Conservation (phyloP, 2,888 invertebrate species). For the Thecophora atra region DNA sequence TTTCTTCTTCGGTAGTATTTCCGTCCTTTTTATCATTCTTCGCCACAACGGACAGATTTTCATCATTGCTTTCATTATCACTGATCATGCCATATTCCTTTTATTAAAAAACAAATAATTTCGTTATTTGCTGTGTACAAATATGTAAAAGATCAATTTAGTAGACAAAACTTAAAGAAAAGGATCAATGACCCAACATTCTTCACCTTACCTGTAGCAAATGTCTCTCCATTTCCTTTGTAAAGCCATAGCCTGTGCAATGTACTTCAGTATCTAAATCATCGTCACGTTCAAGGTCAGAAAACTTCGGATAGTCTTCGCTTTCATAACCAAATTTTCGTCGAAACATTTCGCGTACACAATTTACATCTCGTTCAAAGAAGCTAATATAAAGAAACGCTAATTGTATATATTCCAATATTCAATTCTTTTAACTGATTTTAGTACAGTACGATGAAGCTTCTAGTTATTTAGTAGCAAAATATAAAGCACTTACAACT, state of each 20-base stretch:
- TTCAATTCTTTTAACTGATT: not conserved
- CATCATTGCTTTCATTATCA: constrained; percentile 59
- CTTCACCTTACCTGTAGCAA: constrained; percentile 68
- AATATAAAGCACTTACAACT: constrained; percentile 71
- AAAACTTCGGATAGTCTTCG: constrained; percentile 79
- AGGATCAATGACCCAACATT: too few species aligned
- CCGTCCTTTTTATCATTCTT: constrained; percentile 51
- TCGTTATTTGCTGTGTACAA: too few species aligned
- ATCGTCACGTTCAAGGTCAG: constrained; percentile 80
- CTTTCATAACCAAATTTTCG: constrained; percentile 90
- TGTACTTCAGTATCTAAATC: constrained; percentile 87
- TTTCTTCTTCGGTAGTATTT: constrained; percentile 52
- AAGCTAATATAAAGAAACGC: too few species aligned
- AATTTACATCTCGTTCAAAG: constrained; percentile 95
- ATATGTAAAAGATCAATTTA: too few species aligned
- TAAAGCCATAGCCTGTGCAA: constrained; percentile 93
- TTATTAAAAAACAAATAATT: not conserved
- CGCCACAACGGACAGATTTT: constrained; percentile 46
- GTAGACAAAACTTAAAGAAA: not conserved
- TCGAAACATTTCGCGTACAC: constrained; percentile 90
- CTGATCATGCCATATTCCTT: constrained; percentile 69
- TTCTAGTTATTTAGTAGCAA: not conserved
- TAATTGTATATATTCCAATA: too few species aligned
- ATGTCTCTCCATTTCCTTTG: constrained; percentile 81
- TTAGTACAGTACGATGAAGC: not conserved